A percentile compares a stretch with the other conserved stretches of the same genome.
These are phyloP conservation scores for Zelostemma sp. DNA, from an alignment of 1,140 invertebrate genomes.

Conservation along the genomic window DNA sequence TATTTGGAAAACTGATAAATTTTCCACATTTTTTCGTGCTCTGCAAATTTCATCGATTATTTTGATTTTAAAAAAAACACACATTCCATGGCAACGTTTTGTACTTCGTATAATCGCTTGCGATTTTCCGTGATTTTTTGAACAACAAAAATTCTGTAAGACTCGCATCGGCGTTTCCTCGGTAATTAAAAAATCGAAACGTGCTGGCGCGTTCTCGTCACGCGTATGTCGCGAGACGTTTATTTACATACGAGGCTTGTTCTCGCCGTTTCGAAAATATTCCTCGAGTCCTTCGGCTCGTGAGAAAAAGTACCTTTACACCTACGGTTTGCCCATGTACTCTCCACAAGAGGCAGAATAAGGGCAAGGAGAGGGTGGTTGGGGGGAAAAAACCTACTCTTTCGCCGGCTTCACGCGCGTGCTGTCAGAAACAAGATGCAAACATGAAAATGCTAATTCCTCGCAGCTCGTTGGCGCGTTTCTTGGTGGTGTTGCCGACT, in stretches of 20 bases:
- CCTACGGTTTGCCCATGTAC: conserved; percentile 41
- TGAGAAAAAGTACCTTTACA: conserved; percentile 37
- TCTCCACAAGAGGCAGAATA: conserved; percentile 1
- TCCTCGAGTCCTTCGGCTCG: conserved; percentile 17
- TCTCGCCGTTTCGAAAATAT: conserved; percentile 30
- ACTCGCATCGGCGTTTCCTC: too few species aligned
- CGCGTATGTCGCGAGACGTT: conserved; percentile 9
- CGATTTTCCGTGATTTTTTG: too few species aligned
- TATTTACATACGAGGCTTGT: conserved; percentile 38
- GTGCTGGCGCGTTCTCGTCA: too few species aligned
- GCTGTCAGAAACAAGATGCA: conserved; percentile 55
- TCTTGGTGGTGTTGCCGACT: conserved; percentile 44
- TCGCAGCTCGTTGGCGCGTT: conserved; percentile 44
- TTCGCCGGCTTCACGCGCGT: conserved; percentile 52
- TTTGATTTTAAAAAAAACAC: too few species aligned
- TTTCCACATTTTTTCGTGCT: too few species aligned
- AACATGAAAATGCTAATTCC: conserved; percentile 63
- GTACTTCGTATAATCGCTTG: too few species aligned
- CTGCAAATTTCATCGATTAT: too few species aligned
- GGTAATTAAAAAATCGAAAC: too few species aligned
- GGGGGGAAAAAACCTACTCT: conserved; percentile 18
- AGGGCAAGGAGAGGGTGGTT: conserved; percentile 14
- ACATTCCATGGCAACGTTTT: too few species aligned
- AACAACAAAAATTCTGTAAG: too few species aligned
- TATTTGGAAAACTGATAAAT: too few species aligned